Base-by-base conservation (phyloP, 2,888 invertebrate species). In the Amphipoea oculea region DNA sequence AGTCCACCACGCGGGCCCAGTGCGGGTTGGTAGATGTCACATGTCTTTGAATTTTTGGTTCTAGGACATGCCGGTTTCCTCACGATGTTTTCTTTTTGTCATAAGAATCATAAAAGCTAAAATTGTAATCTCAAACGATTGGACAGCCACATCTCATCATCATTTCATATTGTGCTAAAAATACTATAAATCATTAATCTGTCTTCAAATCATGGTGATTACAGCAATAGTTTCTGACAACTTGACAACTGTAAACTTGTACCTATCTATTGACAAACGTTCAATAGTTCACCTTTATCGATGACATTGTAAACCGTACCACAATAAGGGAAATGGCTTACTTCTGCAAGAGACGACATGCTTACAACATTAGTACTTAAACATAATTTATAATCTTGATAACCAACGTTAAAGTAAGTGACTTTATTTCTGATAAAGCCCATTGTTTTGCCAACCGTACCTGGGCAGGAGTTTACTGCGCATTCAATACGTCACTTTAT, bases 401-500 rank as follows among this genome's bases (percentile, higher is more conserved):
- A 85, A 85, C 87, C 74, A 40, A 72, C 73, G 76, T 87, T 84
- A 77, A 77, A 87, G 80, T 79, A 72, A 84, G 73, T 80, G 87
- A 84, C 87, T 85, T 85, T 85, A 85, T 85, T 85, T 23, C 85
- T 84, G 87, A 85, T 85, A 85, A 85, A 73, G 42, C 57, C 78
- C 83, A 78, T 90, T 90, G 83, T 90, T 89, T 84, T 89, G 86
- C 85, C 70, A 79, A 78, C 89, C 77, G 73, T 86, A 89, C 88
- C 79, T 85, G 79, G 73, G 81, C 80, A 76, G 81, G 83, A 84
- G 83, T 92, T 93, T 93, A 93, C 86, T 83, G 90, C 88, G 87
- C 89, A 89, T 89, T 89, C 86, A 87, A 84, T 84, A 89, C 88
- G 89, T 90, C 89, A 91, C 84, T 92, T 93, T 93, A 94, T 91